These are phyloP conservation scores for Netelia virgata DNA, from an alignment of 2,888 invertebrate species.

Conservation along the genomic window DNA sequence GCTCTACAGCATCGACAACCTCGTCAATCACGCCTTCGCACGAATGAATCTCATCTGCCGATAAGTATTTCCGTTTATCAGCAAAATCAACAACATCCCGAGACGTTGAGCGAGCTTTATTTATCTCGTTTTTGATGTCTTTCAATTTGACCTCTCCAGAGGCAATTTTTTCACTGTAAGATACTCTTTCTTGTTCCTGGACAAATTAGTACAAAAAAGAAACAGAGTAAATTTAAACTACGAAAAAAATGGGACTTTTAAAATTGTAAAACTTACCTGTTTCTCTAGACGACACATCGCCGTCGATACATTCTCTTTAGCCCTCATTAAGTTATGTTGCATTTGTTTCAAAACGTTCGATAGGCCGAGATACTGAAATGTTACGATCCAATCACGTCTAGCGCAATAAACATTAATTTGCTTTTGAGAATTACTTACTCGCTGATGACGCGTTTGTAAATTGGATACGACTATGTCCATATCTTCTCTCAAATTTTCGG, in stretches of 20 bases:
- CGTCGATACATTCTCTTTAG: slow-evolving; percentile 76
- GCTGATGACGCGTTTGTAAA: slow-evolving; percentile 78
- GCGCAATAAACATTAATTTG: not conserved
- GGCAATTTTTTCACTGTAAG: slow-evolving; percentile 76
- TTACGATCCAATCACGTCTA: slow-evolving; percentile 2
- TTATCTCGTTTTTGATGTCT: slow-evolving; percentile 81
- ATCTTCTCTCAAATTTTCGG: slow-evolving; percentile 81
- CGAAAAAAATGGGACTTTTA: not conserved
- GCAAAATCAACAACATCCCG: slow-evolving; percentile 60
- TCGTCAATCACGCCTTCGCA: slow-evolving; percentile 75
- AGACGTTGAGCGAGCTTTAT: slow-evolving; percentile 74
- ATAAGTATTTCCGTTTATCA: slow-evolving; percentile 40
- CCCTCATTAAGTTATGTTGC: slow-evolving; percentile 76
- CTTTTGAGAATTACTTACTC: slow-evolving; percentile 72
- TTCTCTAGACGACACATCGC: slow-evolving; percentile 76
- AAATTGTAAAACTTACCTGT: slow-evolving; percentile 73
- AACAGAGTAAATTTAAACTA: slow-evolving; percentile 4
- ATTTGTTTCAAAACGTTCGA: slow-evolving; percentile 74
- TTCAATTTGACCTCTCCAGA: slow-evolving; percentile 78
- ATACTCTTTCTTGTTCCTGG: slow-evolving; percentile 78
- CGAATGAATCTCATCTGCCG: slow-evolving; percentile 67
- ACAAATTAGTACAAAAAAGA: slow-evolving; percentile 24
- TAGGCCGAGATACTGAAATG: slow-evolving; percentile 78
- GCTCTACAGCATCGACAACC: slow-evolving; percentile 79
- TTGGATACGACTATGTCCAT: slow-evolving; percentile 76